Evolutionary conservation across 2,888 invertebrate species (phyloP), one percentile per base, ranked within the genome.

Genomic region (Ethmia dodecea): DNA sequence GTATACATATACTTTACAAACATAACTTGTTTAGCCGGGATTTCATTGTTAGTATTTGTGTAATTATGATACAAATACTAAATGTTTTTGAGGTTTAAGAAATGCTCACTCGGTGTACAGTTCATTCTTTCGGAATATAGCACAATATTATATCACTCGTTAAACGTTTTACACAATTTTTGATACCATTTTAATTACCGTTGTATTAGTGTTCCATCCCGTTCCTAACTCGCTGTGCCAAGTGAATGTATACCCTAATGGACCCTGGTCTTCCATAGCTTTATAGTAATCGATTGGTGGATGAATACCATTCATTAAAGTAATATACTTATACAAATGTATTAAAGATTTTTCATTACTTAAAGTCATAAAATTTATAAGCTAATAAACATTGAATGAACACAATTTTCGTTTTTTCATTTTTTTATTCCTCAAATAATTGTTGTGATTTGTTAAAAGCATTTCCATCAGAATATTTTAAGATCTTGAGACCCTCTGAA

Each of bases 161-260:
- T n/a, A n/a, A n/a, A n/a, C n/a, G n/a, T n/a, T 34, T 34, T 34
- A 34, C 28, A 28, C 10, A 22, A 13, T 28, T 22, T 26, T 20
- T 28, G 8, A 26, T 3, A 22, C n/a, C 11, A 12, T 33, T 33
- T 8, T 27, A 28, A 62, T 40, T 43, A 52, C n/a, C n/a, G 51
- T 53, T 50, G 55, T 62, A 26, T 26, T 26, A 64, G 27, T 26
- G 24, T 13, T 31, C 47, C 45, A 60, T 54, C 75, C 76, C 54
- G 76, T 80, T 81, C 78, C 78, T 80, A 73, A 60, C 60, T 64
- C 52, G 55, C 58, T 74, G 81, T 81, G 83, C 84, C 83, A 83
- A 81, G 70, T 62, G 51, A 62, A 66, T 60, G 57, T 56, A 60
- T 57, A 58, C 66, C 67, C 65, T 54, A 54, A 71, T 56, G 65